Evolutionary conservation across 2,113 vertebrate species (phyloP).

Genomic region (Festucalex cinctus): DNA sequence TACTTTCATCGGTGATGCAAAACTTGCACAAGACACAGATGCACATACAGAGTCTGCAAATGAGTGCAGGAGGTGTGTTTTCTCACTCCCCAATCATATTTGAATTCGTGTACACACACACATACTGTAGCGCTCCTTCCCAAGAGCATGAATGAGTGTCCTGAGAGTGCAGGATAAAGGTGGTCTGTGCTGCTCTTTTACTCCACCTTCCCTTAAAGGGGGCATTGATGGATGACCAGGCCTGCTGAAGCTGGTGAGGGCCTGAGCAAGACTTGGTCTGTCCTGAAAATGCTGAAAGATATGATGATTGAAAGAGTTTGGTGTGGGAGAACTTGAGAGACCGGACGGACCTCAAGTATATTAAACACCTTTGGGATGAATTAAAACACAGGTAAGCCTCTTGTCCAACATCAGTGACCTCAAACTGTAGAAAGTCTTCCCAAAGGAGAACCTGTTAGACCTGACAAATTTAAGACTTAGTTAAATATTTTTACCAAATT

Average conservation of each 20-base stretch:
- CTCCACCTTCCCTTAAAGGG: constrained; percentile 68
- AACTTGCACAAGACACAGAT: constrained; percentile 39
- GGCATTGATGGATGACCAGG: constrained; percentile 65
- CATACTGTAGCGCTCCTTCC: constrained; percentile 42
- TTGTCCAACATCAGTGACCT: background rate
- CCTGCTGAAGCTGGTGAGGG: constrained; percentile 20
- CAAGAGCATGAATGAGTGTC: constrained; percentile 69
- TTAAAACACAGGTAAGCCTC: background rate
- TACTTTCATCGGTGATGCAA: constrained; percentile 22
- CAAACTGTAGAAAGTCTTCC: background rate
- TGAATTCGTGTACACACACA: constrained; percentile 50
- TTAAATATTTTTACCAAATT: background rate
- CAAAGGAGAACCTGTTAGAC: too few relatives aligned
- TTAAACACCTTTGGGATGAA: background rate
- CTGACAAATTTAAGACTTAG: background rate
- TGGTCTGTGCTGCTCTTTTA: constrained; percentile 67
- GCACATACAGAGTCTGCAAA: constrained; percentile 39
- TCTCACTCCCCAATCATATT: constrained; percentile 54
- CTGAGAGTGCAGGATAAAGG: constrained; percentile 71
- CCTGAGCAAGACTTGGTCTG: constrained; percentile 12
- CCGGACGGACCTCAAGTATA: background rate
- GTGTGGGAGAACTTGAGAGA: background rate
- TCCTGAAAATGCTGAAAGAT: background rate
- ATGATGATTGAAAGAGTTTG: background rate
- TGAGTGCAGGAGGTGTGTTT: constrained; percentile 53